Conservation (phyloP, 2,797 vertebrate genomes). For the Tympanoctomys barrerae region DNA sequence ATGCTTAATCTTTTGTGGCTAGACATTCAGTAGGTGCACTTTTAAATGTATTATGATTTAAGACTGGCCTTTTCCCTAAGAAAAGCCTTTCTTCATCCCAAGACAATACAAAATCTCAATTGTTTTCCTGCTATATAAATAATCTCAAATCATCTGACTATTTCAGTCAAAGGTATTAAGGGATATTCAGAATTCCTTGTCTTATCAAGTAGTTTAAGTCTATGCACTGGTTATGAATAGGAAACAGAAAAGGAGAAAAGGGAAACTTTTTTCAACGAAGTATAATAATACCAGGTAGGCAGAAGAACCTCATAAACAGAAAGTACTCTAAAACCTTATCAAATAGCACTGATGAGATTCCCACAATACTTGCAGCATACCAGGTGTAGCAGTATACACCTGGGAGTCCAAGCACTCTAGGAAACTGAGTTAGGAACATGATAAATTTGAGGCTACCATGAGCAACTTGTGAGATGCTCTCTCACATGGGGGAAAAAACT, state of each 20-base stretch:
- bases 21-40: not conserved
- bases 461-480: not conserved
- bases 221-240: not conserved
- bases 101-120: slow-evolving; percentile 22
- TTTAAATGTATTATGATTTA: not conserved
- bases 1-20: not conserved
- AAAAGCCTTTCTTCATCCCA: not conserved
- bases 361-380: not conserved
- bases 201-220: not conserved
- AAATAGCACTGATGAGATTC: not conserved
- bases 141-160: slow-evolving; percentile 41
- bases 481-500: not conserved
- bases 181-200: not conserved
- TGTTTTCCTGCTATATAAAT: not conserved
- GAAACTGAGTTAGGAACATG: not conserved
- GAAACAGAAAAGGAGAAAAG: not conserved
- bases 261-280: not conserved
- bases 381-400: not conserved
- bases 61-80: not conserved
- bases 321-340: not conserved
- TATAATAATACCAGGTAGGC: not conserved
- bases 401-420: not conserved
- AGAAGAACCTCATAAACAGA: not conserved
- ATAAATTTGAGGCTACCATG: not conserved
- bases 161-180: not conserved